phyloP scores from a whole-genome alignment of 92 coral and sea anemone genomes.

The Bergia puertoricense region DNA sequence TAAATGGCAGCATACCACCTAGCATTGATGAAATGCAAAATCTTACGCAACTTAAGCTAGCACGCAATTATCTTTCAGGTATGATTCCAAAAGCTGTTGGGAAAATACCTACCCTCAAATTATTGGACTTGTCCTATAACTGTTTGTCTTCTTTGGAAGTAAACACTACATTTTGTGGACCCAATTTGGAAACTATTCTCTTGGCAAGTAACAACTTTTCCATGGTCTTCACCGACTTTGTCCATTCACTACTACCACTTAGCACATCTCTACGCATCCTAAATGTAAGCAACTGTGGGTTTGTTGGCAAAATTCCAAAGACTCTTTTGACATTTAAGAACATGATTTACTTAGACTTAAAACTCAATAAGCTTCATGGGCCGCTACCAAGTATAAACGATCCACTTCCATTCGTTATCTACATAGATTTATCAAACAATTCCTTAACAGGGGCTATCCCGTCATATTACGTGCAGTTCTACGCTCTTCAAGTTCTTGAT shows the following conservation, averaged over 20 bases:
- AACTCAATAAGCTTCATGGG: slow-evolving; percentile 54
- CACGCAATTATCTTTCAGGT: slow-evolving; percentile 56
- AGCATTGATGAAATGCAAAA: slow-evolving; percentile 47
- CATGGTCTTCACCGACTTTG: slow-evolving; percentile 40
- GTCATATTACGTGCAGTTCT: slow-evolving; percentile 19
- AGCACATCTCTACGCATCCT: slow-evolving; percentile 42
- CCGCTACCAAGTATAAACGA: slow-evolving; percentile 15
- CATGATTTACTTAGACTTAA: slow-evolving; percentile 52
- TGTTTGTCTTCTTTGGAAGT: slow-evolving; percentile 47
- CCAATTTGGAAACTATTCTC: slow-evolving; percentile 42
- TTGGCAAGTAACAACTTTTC: slow-evolving; percentile 58
- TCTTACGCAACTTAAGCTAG: slow-evolving; percentile 46
- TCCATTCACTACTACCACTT: neutral
- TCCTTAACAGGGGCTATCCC: slow-evolving; percentile 55
- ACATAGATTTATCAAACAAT: slow-evolving; percentile 56
- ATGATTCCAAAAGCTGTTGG: slow-evolving; percentile 60
- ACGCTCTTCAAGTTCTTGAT: slow-evolving; percentile 57
- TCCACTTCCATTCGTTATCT: slow-evolving; percentile 28
- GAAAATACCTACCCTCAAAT: slow-evolving; percentile 40
- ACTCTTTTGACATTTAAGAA: slow-evolving; percentile 44
- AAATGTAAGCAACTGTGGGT: slow-evolving; percentile 57
- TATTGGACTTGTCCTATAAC: slow-evolving; percentile 63
- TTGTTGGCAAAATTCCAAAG: slow-evolving; percentile 42
- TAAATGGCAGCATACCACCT: slow-evolving; percentile 44
- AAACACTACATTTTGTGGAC: slow-evolving; percentile 43